Base-by-base conservation (phyloP, 2,113 vertebrate genomes). In the Probosciger aterrimus region DNA sequence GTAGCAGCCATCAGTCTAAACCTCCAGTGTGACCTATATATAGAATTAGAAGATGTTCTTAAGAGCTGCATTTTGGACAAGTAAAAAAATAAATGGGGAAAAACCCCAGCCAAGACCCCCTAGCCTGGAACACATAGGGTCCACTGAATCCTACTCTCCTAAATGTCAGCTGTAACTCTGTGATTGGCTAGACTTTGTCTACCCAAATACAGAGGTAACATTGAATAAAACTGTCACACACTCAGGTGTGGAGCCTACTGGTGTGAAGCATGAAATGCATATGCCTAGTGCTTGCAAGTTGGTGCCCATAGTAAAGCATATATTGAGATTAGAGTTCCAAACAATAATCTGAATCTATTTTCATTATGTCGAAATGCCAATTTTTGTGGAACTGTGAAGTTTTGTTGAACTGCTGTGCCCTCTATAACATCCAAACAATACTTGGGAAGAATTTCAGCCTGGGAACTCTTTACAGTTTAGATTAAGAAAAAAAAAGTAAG, bases 1-100 rank as follows among this genome's bases (percentile, higher is more conserved):
- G 70, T 71, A 94, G 91, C 78, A 89, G 76, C 17, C 73, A 92
- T 33, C 33, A 81, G 31, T 71, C 35, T 78, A 90, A 93, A 67
- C 64, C 90, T 93, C 62, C 82, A 78, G 2, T 31, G 33, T 93
- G 92, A 88, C 80, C 84, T 88, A 83, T 46, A 83, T 83, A 87
- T 44, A 91, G 76, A 88, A 94, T 53, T 69, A 84, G 24, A 94
- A 62, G 53, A 87, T 47, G 28, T 37, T 76, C 41, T 71, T 74
- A 64, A 79, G 15, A 81, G 73, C 20, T 70, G 19, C 20, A 30
- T 43, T 94, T 82, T 87, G 57, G 75, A 82, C 39, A 82, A 75
- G 30, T n/a, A 4, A 52, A 77, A 86, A 71, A 67, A 71, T 37
- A 49, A 70, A 65, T 20, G 8, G 52, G 3, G 6, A 53, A 74